These are phyloP conservation scores for Drymodes brunneopygia DNA, from an alignment of 2,113 vertebrate genomes.

Conservation along the genomic window DNA sequence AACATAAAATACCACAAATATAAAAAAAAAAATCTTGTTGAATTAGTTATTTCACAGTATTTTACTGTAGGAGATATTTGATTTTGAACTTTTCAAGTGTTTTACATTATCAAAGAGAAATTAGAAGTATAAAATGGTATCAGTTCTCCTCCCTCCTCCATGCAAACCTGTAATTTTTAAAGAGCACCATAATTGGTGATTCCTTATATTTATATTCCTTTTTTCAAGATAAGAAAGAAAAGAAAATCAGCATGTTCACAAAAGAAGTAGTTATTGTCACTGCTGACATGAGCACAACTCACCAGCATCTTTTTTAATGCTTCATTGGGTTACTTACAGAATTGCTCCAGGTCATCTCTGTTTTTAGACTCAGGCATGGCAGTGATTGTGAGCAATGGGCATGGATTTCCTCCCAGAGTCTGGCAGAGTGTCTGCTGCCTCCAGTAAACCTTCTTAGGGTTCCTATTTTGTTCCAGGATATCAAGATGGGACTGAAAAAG, in stretches of 20 bases:
- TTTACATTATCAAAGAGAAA: background rate
- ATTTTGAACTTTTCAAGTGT: background rate
- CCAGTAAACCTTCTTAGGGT: slow-evolving; percentile 80
- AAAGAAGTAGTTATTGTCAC: background rate
- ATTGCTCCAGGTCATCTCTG: slow-evolving; percentile 75
- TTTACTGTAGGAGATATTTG: background rate
- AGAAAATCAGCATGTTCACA: background rate
- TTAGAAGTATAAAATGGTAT: background rate
- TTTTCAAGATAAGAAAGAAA: background rate
- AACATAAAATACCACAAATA: background rate
- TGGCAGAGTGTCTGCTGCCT: slow-evolving; percentile 79
- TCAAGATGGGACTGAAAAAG: slow-evolving; percentile 83
- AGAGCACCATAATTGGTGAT: background rate
- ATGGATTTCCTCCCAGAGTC: slow-evolving; percentile 83
- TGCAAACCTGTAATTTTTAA: background rate
- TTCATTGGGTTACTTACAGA: slow-evolving; percentile 79
- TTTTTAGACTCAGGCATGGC: slow-evolving; percentile 78
- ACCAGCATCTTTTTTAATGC: background rate
- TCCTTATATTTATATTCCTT: background rate
- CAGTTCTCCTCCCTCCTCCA: background rate
- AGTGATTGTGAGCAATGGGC: slow-evolving; percentile 90
- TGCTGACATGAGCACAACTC: background rate
- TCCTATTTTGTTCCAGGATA: slow-evolving; percentile 72
- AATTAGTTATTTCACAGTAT: background rate
- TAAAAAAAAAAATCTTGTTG: background rate